A percentile compares a stretch with the other conserved stretches of the same genome.
phyloP scores from a whole-genome alignment of 2,888 invertebrate species.

The Acleris holmiana region DNA sequence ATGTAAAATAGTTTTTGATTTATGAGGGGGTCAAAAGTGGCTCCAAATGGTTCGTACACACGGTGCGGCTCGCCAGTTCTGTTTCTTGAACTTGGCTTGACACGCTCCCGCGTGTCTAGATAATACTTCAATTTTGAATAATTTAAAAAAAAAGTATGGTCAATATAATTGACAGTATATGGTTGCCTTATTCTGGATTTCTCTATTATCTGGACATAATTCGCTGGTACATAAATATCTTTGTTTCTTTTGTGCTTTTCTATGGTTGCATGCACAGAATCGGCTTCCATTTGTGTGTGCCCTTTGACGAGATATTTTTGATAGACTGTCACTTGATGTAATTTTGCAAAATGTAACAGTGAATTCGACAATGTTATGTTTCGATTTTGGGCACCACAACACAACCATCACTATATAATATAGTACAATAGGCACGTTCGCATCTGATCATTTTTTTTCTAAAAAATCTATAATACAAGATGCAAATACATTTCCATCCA shows the following conservation, averaged over 20 bases:
- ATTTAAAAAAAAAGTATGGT: conserved; percentile 37
- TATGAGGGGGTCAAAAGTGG: too few species aligned
- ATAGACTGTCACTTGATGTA: conserved; percentile 17
- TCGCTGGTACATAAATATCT: conserved; percentile 24
- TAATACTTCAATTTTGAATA: conserved; percentile 35
- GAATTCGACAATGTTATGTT: conserved; percentile 33
- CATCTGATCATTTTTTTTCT: conserved; percentile 11
- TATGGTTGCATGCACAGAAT: conserved; percentile 38
- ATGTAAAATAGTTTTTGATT: too few species aligned
- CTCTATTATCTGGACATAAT: conserved; percentile 15
- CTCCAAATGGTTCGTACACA: too few species aligned
- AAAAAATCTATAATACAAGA: conserved; percentile 12
- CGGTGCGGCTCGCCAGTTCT: too few species aligned
- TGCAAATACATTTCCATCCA: conserved; percentile 15
- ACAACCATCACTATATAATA: conserved; percentile 40
- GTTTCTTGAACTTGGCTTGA: too few species aligned
- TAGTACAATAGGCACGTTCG: conserved; percentile 34
- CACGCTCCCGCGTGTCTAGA: too few species aligned
- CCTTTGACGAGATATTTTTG: conserved; percentile 38
- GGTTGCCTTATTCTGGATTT: neutral
- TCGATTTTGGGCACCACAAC: conserved; percentile 26
- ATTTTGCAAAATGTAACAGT: conserved; percentile 30
- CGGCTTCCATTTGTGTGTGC: conserved; percentile 38
- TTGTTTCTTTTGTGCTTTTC: conserved; percentile 27
- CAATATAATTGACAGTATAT: conserved; percentile 16